Base-by-base conservation (phyloP, 2,797 vertebrate genomes). In the Girardinus metallicus region DNA sequence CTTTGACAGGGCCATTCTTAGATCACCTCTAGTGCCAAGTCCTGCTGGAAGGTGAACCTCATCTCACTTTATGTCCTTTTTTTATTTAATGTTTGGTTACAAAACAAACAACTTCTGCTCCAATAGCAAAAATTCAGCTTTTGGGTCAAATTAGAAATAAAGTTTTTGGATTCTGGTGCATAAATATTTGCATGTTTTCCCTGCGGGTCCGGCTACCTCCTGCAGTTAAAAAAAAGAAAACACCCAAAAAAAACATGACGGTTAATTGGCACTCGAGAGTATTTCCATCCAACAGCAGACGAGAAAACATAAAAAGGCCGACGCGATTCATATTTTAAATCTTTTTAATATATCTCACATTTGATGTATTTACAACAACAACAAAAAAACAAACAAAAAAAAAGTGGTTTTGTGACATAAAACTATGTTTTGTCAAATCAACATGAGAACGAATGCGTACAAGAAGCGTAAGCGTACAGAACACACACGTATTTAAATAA, bases 331-430 rank as follows among this genome's bases (percentile, higher is more conserved):
- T 92, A 91, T 92, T 95, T 94, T 89, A 93, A 92, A 93, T 93
- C 83, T 90, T 90, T 95, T 95, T 93, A 94, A 94, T 94, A 95
- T 96, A 95, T 95, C 93, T 95, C 92, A 96, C 94, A 94, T 95
- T 96, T 94, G 87, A 92, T 92, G 94, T 96, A 95, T 96, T 96
- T 94, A 95, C 95, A 96, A 96, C n/a, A 96, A 95, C 96, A 96
- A 49, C 18, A 16, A 47, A 23, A 7, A 49, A 95, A 60, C 1
- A 55, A 55, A 55, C 12, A 49, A 18, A 15, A 18, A 6, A 16
- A 5, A 49, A 92, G 91, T 94, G 91, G 92, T 88, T 87, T 87
- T 86, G 91, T 94, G 95, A 95, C 94, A 94, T 91, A 93, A 94
- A 95, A 95, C 92, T 80, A 92, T 92, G 86, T 86, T 90, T 87